Conservation (phyloP, 2,888 invertebrate species). For the Proisotoma minuta region DNA sequence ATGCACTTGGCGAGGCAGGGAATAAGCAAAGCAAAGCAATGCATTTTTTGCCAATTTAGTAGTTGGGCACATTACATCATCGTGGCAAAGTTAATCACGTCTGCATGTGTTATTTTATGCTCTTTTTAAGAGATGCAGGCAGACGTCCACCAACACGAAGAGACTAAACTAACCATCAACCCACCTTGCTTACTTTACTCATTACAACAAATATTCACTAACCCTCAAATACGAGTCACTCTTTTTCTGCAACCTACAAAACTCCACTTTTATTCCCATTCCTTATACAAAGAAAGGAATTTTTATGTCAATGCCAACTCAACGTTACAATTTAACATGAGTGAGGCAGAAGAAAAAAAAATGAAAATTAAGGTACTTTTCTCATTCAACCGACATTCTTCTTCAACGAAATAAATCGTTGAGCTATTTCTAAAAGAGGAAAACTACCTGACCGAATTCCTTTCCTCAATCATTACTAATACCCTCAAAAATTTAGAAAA, state of each 20-base stretch:
- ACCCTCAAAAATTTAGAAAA: no score
- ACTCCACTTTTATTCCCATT: no score
- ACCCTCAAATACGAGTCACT: no score
- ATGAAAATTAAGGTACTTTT: conserved; percentile 4
- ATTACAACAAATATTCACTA: not conserved
- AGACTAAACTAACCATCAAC: not conserved
- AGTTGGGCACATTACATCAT: no score
- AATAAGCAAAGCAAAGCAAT: not conserved
- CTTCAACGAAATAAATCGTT: no score
- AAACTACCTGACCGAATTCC: not conserved
- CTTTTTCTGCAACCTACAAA: no score
- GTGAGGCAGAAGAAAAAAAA: not conserved
- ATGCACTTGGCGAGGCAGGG: not conserved
- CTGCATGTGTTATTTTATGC: no score
- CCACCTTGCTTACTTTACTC: not conserved
- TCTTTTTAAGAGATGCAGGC: no score
- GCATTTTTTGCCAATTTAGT: conserved; percentile 5
- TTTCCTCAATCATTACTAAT: no score
- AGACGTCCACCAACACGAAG: not conserved
- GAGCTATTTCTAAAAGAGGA: not conserved
- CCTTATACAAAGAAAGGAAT: not conserved
- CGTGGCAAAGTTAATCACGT: no score
- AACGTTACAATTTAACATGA: no score
- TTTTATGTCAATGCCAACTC: no score
- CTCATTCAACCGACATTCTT: not conserved